Evolutionary conservation across 2,113 vertebrate species (phyloP), one percentile per base, ranked within the genome.

Genomic region (Aleadryas rufinucha): DNA sequence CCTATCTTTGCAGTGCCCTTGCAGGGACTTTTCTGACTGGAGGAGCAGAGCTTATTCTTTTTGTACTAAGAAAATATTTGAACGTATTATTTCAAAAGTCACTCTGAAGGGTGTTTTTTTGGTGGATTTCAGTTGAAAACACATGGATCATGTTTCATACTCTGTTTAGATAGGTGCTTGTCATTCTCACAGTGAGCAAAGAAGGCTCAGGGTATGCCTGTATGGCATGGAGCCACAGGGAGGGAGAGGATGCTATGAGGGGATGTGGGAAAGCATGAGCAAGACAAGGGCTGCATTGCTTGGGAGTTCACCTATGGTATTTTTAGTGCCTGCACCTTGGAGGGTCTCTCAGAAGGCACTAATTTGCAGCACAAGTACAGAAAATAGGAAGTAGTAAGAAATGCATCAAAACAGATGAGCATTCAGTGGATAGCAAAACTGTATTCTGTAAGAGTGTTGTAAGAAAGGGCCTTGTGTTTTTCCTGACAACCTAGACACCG

Each of bases 41-140:
- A 72, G 60, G 19, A 72, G 77, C 2, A 22, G 50, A 74, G 22
- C 47, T 90, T 74, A 30, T 30, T 49, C 68, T 39, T 68, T 60
- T 31, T 1, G 1, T 35, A 24, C 63, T 68, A 76, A 72, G 75
- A 83, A 96, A 92, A 65, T 80, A 91, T 70, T 96, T 78, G 33
- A 68, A 44, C 7, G 3, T 75, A 35, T 72, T 89, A 61, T 87
- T 95, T 64, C 10, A 63, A 64, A 85, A 77, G 68, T 16, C 26
- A 70, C 35, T 44, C 35, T 90, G 37, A 83, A 60, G 41, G 50
- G 11, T 57, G 7, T 37, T 50, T 78, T 63, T 54, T 75, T 75
- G 4, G 49, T 81, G n/a, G 23, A 50, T 93, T 94, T 95, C 45
- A 28, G n/a, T 65, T 52, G 78, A 80, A 94, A 95, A 93, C 77